These are phyloP conservation scores for Antedon mediterranea DNA, from an alignment of 53 echinoderm and acorn worm species.

Conservation along the genomic window DNA sequence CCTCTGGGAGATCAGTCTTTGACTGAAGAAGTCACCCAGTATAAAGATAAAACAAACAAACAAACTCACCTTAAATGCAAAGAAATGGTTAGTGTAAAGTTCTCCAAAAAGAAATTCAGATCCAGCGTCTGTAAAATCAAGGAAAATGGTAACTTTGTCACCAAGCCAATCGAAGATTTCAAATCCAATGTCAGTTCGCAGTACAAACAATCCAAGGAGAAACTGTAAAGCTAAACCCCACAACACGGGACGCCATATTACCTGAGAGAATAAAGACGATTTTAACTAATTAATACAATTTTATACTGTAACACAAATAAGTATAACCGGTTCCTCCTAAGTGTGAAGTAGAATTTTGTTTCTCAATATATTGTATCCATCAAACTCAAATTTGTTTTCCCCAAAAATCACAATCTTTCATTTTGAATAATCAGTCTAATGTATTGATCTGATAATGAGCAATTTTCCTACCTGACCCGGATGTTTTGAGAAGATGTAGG, in stretches of 20 bases:
- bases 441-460: not conserved
- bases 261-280: conserved; percentile 2
- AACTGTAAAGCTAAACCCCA: conserved; percentile 30
- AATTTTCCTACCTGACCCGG: conserved; percentile 28
- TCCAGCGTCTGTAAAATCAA: conserved; percentile 20
- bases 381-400: not conserved
- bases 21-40: no score
- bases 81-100: conserved; percentile 19
- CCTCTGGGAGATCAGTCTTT: no score
- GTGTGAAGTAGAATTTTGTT: no score
- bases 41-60: no score
- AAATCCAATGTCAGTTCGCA: conserved; percentile 15
- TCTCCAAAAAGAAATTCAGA: conserved; percentile 21
- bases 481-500: conserved; percentile 31
- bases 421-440: not conserved
- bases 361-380: no score
- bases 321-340: not conserved
- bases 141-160: conserved; percentile 12
- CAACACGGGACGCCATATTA: conserved; percentile 23
- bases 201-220: conserved; percentile 16
- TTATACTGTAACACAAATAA: not conserved
- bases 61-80: conserved; percentile 25
- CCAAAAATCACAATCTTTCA: not conserved
- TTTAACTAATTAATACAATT: not conserved
- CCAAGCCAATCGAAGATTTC: conserved; percentile 30